Evolutionary conservation across 2,113 vertebrate species (phyloP).

Genomic region (Vireo altiloquus): DNA sequence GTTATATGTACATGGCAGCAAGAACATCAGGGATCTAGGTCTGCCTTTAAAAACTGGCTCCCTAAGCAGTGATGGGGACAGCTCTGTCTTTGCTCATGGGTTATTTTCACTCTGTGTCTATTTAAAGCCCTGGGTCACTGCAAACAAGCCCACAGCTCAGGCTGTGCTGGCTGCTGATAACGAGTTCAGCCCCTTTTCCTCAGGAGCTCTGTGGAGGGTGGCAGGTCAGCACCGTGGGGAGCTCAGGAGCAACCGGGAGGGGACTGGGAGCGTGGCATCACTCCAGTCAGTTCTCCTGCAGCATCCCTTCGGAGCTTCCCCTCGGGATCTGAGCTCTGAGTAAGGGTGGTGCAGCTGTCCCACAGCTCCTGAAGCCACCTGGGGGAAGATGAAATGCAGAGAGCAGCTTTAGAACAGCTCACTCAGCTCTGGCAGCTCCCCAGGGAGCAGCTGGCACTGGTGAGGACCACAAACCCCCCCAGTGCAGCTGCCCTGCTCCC

Average conservation of each 20-base stretch:
- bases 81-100: not conserved
- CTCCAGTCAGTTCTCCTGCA: not conserved
- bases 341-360: rapidly evolving
- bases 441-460: not conserved
- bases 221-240: not conserved
- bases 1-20: not conserved
- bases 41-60: not conserved
- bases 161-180: not conserved
- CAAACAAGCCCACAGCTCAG: not conserved
- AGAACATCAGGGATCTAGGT: not conserved
- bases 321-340: too few relatives aligned
- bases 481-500: not conserved
- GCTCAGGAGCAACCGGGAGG: not conserved
- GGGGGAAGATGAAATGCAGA: not conserved
- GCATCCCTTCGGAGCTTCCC: too few relatives aligned
- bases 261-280: too few relatives aligned
- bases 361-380: not conserved
- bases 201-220: not conserved
- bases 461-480: not conserved
- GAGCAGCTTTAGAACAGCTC: not conserved
- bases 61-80: not conserved
- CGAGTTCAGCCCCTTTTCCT: not conserved
- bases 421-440: not conserved
- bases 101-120: not conserved
- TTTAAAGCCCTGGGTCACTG: not conserved